These are phyloP conservation scores for Boulengeromyrus knoepffleri DNA, from an alignment of 2,113 vertebrate species.

Conservation along the genomic window DNA sequence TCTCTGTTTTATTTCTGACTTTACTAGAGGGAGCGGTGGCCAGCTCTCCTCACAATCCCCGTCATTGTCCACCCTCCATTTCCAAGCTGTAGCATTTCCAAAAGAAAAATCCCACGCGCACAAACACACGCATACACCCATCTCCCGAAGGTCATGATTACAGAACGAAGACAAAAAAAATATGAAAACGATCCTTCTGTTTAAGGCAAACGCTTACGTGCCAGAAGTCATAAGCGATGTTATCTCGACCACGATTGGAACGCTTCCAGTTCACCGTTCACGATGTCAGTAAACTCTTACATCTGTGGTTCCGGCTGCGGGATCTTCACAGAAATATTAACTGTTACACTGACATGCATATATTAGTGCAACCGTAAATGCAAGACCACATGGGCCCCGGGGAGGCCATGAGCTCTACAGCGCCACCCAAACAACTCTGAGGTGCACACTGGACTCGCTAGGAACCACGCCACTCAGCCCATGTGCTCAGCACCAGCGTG, in stretches of 20 bases:
- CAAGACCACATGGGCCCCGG: neutral
- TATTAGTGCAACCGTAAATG: neutral
- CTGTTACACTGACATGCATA: neutral
- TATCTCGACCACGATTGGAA: neutral
- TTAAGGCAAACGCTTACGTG: neutral
- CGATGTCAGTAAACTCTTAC: neutral
- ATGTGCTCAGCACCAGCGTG: neutral
- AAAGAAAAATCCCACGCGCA: neutral
- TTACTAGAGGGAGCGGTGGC: neutral
- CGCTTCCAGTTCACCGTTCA: neutral
- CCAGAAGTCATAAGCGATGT: neutral
- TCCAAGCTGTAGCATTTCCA: neutral
- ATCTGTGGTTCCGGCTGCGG: neutral
- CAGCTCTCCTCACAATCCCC: neutral
- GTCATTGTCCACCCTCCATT: neutral
- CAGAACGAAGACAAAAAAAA: neutral
- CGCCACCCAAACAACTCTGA: neutral
- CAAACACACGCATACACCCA: neutral
- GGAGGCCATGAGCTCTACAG: neutral
- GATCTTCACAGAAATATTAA: neutral
- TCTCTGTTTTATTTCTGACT: neutral
- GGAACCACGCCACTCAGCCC: neutral
- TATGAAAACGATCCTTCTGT: neutral
- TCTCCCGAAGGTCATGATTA: neutral
- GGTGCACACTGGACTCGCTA: neutral